phyloP scores from a whole-genome alignment of 2,797 vertebrate genomes.

The Thripadectes ignobilis region DNA sequence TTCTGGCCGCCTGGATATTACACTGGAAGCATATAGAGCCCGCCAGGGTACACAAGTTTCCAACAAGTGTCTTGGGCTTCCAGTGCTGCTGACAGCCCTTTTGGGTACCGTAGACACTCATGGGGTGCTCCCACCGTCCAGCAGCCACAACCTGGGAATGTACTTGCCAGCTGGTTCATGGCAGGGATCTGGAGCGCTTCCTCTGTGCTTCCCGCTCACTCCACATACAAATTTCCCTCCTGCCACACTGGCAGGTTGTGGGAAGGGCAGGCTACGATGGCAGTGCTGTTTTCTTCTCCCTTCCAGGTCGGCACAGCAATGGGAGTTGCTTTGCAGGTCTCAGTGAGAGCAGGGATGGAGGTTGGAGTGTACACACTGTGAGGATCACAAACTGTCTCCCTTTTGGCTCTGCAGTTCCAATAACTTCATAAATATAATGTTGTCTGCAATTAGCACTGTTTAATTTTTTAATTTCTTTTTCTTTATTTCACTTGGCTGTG shows the following conservation, averaged over 20 bases:
- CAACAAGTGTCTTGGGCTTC: accelerated
- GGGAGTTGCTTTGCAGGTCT: background rate
- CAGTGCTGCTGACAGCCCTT: background rate
- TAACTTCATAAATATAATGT: constrained; percentile 7
- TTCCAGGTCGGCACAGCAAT: accelerated
- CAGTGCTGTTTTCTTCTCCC: background rate
- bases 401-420: background rate
- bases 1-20: background rate
- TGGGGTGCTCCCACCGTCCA: accelerated
- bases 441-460: constrained; percentile 13
- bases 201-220: background rate
- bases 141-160: background rate
- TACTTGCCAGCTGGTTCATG: background rate
- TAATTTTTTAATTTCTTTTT: background rate
- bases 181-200: constrained; percentile 13
- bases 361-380: background rate
- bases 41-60: background rate
- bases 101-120: background rate
- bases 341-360: background rate
- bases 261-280: background rate
- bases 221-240: constrained; percentile 23
- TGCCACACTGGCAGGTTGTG: background rate
- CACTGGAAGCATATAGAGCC: background rate
- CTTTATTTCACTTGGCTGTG: constrained; percentile 27
- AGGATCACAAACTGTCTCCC: background rate